Conservation (phyloP, 1,140 invertebrate genomes). For the Hypothenemus hampei region DNA sequence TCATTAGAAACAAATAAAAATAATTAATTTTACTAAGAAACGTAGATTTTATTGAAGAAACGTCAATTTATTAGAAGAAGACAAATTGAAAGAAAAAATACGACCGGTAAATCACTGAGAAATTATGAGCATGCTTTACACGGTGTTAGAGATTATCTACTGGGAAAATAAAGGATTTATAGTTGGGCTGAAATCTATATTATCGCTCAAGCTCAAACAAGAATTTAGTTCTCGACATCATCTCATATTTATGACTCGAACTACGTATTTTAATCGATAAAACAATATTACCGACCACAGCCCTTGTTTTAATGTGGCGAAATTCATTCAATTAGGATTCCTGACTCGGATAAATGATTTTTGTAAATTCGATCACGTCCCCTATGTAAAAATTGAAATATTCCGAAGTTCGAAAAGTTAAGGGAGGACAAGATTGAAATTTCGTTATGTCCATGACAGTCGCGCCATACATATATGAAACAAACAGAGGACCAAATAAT, state of each 20-base stretch:
- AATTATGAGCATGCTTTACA: slow-evolving; percentile 23
- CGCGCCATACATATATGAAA: slow-evolving; percentile 20
- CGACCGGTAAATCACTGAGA: slow-evolving; percentile 17
- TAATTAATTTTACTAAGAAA: too few species aligned
- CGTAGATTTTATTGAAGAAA: background rate
- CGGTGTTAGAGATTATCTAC: slow-evolving; percentile 18
- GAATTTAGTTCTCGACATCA: slow-evolving; percentile 4
- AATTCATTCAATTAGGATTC: background rate
- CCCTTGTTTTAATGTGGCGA: background rate
- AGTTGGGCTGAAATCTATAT: slow-evolving; percentile 15
- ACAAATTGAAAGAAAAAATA: slow-evolving; percentile 14
- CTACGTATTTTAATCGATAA: background rate
- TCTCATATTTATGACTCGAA: background rate
- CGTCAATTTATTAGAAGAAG: slow-evolving; percentile 2
- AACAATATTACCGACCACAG: background rate
- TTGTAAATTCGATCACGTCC: background rate
- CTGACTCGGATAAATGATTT: background rate
- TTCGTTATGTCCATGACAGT: slow-evolving; percentile 17
- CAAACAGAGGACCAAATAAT: slow-evolving; percentile 20
- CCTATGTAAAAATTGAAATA: slow-evolving; percentile 9
- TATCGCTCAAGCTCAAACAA: background rate
- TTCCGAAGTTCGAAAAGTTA: slow-evolving; percentile 7
- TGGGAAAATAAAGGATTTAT: slow-evolving; percentile 22
- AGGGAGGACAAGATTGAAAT: slow-evolving; percentile 16
- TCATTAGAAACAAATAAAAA: too few species aligned